Evolutionary conservation across 2,797 vertebrate species (phyloP), one percentile per base, ranked within the genome.

Genomic region (Heliangelus exortis): DNA sequence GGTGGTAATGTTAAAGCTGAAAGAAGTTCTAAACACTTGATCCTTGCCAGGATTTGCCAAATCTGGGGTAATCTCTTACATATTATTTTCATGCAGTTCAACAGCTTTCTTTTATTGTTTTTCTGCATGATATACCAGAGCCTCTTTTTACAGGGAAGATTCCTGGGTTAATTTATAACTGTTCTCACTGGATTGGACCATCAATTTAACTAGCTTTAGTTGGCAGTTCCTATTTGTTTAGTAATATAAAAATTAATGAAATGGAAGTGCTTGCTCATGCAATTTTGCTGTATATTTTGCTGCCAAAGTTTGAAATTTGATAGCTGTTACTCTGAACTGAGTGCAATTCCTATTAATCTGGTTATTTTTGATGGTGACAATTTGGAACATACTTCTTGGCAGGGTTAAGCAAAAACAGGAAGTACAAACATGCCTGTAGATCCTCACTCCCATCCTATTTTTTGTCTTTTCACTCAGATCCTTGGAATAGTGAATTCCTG

Each of bases 201-300:
- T 29, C 22, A 71, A 34, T 55, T 34, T 89, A 82, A 91, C 57
- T 95, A 47, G 25, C 51, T 93, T 72, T 85, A 74, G 47, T 41
- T 92, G 90, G n/a, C 71, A 83, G 62, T 76, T 96, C 47, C 59
- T 73, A 17, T 12, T 65, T 74, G 63, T 71, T 62, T 45, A 68
- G 15, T 50, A 95, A 88, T 67, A 87, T 86, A 78, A 77, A 80
- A 58, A 90, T n/a, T 3, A 86, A 74, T 85, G 41, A 90, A 90
- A 92, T 51, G 26, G 78, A 95, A 89, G 54, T 93, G 33, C 71
- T 81, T 82, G 47, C 43, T 83, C 45, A 48, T 57, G 71, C 47
- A 72, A 20, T 91, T 95, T 90, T 84, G 43, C 75, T 85, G 54
- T 84, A 12, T 95, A 29, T 92, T 95, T 95, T 82, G 45, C 74